Evolutionary conservation across 64 coral and sea anemone genomes (phyloP).

Genomic region (Stichodactyla mertensii): DNA sequence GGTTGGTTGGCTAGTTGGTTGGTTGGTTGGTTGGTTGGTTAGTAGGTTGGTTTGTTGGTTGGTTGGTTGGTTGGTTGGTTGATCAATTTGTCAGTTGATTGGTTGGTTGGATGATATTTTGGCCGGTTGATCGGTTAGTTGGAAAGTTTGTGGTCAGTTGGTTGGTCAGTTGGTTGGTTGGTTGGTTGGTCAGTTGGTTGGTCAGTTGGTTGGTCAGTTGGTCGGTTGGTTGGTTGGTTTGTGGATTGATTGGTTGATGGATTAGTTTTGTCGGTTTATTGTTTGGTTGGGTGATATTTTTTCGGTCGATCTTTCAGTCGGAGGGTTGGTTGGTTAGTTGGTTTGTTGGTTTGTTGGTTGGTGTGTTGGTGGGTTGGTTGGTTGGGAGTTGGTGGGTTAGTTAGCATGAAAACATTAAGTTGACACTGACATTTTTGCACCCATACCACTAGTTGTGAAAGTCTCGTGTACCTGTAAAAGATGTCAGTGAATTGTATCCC

Average conservation of each 20-base stretch:
- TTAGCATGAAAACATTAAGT: background rate
- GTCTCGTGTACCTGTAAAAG: slow-evolving; percentile 51
- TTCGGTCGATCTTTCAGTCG: background rate
- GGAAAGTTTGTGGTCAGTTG: background rate
- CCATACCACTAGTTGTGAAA: background rate
- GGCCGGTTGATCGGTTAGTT: background rate
- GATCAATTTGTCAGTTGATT: background rate
- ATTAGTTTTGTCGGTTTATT: too few relatives aligned
- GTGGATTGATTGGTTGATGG: background rate
- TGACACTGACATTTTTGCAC: too few relatives aligned
- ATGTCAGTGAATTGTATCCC: slow-evolving; percentile 60
- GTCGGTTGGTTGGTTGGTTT: background rate
- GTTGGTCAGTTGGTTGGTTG: background rate
- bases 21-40: too few relatives aligned
- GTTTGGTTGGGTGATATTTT: too few relatives aligned
- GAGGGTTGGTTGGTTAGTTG: background rate
- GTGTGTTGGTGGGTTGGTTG: too few relatives aligned
- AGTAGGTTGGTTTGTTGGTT: background rate
- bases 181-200: background rate
- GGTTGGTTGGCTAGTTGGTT: background rate
- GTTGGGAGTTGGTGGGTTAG: background rate
- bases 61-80: background rate
- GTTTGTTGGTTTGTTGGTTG: background rate
- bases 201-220: background rate
- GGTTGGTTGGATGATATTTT: background rate